Conservation (phyloP, 1,140 invertebrate species). For the Diprion similis region DNA sequence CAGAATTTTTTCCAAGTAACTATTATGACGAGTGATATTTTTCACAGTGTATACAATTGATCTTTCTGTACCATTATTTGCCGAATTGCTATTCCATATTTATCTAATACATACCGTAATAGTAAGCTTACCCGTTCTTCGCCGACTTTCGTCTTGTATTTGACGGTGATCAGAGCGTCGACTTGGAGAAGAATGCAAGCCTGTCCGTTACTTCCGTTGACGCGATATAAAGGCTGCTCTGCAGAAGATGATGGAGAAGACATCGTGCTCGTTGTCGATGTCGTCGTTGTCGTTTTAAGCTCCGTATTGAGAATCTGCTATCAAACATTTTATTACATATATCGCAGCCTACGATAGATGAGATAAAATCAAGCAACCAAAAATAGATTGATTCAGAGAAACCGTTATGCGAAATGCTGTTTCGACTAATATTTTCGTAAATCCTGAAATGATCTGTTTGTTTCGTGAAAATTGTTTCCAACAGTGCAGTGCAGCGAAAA, state of each 20-base stretch:
- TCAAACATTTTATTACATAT: no score
- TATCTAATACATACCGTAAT: background rate
- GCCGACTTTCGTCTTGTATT: constrained; percentile 71
- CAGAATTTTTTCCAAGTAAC: no score
- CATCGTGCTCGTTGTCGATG: constrained; percentile 30
- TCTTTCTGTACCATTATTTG: background rate
- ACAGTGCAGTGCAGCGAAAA: no score
- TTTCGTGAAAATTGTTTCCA: no score
- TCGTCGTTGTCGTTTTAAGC: constrained; percentile 22
- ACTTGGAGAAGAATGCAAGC: constrained; percentile 74
- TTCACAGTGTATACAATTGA: background rate
- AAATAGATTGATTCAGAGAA: background rate
- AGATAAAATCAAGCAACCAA: background rate
- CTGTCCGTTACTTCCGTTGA: constrained; percentile 68
- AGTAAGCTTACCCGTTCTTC: constrained; percentile 62
- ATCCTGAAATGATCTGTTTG: no score
- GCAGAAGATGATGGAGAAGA: constrained; percentile 33
- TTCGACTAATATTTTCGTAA: no score
- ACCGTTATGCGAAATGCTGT: no score
- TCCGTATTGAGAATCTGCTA: background rate
- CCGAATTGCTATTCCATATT: constrained; percentile 20
- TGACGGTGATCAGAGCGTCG: constrained; percentile 70
- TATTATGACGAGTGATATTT: no score
- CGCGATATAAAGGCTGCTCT: constrained; percentile 65
- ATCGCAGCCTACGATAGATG: background rate